Evolutionary conservation across 2,797 vertebrate genomes (phyloP).

Genomic region (Halcyon chelicuti): DNA sequence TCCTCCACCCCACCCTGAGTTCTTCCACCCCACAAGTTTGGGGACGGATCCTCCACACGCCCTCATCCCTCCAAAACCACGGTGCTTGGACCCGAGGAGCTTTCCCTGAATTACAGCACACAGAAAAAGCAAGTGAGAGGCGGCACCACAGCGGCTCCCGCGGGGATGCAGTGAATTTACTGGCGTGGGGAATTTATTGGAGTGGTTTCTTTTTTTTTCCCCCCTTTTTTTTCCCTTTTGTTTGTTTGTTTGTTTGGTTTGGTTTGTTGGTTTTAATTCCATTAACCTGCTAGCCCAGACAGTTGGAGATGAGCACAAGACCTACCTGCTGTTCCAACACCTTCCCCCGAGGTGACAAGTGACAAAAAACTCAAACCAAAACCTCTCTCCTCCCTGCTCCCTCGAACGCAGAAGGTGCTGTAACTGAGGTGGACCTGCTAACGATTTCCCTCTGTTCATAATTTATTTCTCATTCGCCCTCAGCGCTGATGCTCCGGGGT

Average conservation of each 20-base stretch:
- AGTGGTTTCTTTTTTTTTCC: background rate
- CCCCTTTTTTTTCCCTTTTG: too few relatives aligned
- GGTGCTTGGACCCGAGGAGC: fast-evolving
- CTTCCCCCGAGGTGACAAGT: background rate
- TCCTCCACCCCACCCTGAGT: too few relatives aligned
- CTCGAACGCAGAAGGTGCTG: background rate
- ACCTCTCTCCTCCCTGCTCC: background rate
- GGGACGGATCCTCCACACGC: background rate
- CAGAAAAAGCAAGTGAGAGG: background rate
- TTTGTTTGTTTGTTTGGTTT: too few relatives aligned
- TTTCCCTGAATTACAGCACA: background rate
- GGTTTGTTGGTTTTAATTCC: background rate
- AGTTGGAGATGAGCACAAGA: background rate
- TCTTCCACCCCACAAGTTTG: fast-evolving
- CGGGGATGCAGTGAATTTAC: fast-evolving
- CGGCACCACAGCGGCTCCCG: background rate
- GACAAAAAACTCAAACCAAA: background rate
- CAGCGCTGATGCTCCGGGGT: background rate
- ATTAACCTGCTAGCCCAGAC: background rate
- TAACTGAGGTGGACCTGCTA: background rate
- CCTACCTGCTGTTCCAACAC: background rate
- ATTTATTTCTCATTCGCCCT: background rate
- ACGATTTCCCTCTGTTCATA: background rate
- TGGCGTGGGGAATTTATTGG: fast-evolving
- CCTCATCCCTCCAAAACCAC: fast-evolving